Base-by-base conservation (phyloP, 2,113 vertebrate genomes). In the Gallinago undulata region DNA sequence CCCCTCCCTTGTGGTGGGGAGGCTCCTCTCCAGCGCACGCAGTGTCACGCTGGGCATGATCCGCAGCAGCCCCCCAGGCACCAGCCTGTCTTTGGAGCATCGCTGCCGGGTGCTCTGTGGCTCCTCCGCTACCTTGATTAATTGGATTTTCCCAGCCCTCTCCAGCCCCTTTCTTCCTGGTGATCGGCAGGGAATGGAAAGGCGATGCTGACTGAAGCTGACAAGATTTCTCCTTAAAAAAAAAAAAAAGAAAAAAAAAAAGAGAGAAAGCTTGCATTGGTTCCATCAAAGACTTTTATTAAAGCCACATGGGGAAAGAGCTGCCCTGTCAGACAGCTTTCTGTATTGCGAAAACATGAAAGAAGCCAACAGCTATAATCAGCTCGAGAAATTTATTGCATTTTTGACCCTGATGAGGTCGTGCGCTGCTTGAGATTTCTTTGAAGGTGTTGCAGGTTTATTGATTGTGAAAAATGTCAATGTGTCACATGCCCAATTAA, bases 401-500 rank as follows among this genome's bases (percentile, higher is more conserved):
- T 76, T 91, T 93, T 97, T 97, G 96, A 96, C 96, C 96, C 94
- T 60, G 78, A 83, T 62, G 74, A 83, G 76, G 81, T 91, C 2
- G 2, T 33, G 11, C 0, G 3, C 60, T 45, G 69, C 76, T 94
- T 7, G 0, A 64, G 87, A 87, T 95, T 83, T 80, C 96, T 97
- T 96, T 96, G 96, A 97, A 97, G 96, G 93, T 94, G 89, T 75
- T 94, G 90, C 86, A 84, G 91, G 90, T 87, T 96, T 96, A 97
- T 97, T 89, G 97, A 97, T 96, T 94, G 93, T 80, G 56, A 93
- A 85, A 94, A 97, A 97, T 97, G 96, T 96, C 97, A 96, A 89
- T 93, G 96, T 96, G 97, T 96, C 96, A 92, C 96, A 96, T 94
- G 94, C 87, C 92, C 89, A 97, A 97, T 97, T 97, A 97, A 94